Base-by-base conservation (phyloP, 2,888 invertebrate species). In the Nipponacmea schrenckii region DNA sequence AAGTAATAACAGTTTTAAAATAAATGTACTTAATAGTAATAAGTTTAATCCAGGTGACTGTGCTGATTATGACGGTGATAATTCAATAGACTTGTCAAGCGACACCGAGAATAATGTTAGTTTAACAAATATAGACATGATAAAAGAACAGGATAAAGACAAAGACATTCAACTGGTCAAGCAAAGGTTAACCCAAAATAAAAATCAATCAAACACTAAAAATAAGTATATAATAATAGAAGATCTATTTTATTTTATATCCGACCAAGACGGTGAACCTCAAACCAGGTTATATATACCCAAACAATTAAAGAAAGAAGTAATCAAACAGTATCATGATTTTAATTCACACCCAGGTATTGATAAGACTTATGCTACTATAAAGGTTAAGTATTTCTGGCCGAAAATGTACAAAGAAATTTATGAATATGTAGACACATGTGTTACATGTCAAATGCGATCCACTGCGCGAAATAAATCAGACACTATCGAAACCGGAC, bases 61-160 rank as follows among this genome's bases (percentile, higher is more conserved):
- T 27, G 67, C 27, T n/a, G 48, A 27, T 8, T 44, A 48, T 17
- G 66, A 20, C 5, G 26, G n/a, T 27, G 3, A 20, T 0, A n/a
- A n/a, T 44, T 10, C 10, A 15, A 14, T 46, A 2, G 20, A 20
- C 10, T 10, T 15, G 2, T 10, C 5, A 2, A 20, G 15, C 10
- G 14, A 27, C 7, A 20, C n/a, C 3, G 1, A 15, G 17, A 8
- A 45, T 4, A 14, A 46, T 17, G 48, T 10, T 14, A 26, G 4
- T 1, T 20, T 67, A 67, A 24, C n/a, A n/a, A n/a, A n/a, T n/a
- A n/a, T n/a, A n/a, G n/a, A 67, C 12, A 20, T 67, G 44, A 44
- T 4, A 1, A 2, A 45, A 26, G 67, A 67, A 26, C 67, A 67
- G 17, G 4, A 5, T 4, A 50, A 46, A 7, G 67, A 67, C 27